Evolutionary conservation across 2,113 vertebrate genomes (phyloP).

Genomic region (Oreochromis aureus): DNA sequence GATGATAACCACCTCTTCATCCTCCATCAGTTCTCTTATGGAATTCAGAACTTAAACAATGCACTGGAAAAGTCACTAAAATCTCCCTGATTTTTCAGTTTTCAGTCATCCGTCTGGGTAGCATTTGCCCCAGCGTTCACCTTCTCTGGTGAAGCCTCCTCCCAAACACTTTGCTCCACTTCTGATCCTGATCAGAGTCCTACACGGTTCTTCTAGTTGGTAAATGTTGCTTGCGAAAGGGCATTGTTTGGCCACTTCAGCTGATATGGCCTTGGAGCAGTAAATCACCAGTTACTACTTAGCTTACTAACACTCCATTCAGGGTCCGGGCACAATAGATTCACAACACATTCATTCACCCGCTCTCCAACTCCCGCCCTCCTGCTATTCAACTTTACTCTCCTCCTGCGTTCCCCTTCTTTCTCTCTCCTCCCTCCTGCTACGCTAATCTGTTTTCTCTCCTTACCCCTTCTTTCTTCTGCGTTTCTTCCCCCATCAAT

Average conservation of each 20-base stretch:
- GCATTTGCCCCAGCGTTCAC: background rate
- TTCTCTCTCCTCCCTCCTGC: constrained; percentile 49
- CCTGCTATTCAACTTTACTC: constrained; percentile 54
- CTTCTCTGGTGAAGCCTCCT: background rate
- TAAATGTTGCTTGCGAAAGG: constrained; percentile 48
- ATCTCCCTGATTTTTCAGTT: background rate
- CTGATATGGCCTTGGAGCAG: constrained; percentile 50
- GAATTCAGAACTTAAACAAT: background rate
- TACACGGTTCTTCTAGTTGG: background rate
- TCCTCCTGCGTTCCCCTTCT: constrained; percentile 27
- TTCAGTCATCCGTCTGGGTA: background rate
- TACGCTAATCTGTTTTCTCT: constrained; percentile 56
- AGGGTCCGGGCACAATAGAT: constrained; percentile 53
- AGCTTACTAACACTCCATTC: constrained; percentile 67
- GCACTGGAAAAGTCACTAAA: background rate
- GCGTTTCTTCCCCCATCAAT: constrained; percentile 29
- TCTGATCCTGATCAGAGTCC: constrained; percentile 7
- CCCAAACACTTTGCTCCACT: constrained; percentile 26
- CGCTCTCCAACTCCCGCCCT: constrained; percentile 32
- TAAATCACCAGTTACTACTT: constrained; percentile 66
- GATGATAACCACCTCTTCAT: background rate
- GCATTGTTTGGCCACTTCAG: constrained; percentile 61
- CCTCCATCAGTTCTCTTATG: background rate
- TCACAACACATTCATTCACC: constrained; percentile 59
- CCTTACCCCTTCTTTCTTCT: constrained; percentile 38